phyloP scores from a whole-genome alignment of 1,140 invertebrate genomes.

The Habropoda laboriosa region DNA sequence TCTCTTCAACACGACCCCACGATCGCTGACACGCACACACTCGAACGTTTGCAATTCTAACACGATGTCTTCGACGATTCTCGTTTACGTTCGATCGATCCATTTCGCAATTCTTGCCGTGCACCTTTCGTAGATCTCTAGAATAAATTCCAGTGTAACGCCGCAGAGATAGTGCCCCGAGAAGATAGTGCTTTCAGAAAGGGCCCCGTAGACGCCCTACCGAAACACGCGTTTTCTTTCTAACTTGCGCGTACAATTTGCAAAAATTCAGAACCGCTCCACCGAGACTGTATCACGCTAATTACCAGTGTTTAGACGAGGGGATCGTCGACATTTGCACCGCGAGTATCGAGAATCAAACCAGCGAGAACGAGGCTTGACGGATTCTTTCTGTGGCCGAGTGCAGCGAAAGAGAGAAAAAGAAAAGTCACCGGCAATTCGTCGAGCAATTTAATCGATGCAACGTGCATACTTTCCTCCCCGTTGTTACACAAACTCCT shows the following conservation, averaged over 20 bases:
- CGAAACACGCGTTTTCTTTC: no score
- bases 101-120: not conserved
- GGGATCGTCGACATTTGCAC: not conserved
- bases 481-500: not conserved
- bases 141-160: conserved; percentile 5
- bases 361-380: not conserved
- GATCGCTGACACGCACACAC: no score
- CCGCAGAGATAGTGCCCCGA: no score
- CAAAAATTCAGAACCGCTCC: no score
- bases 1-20: not conserved
- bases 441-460: no score
- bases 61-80: not conserved
- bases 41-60: conserved; percentile 9
- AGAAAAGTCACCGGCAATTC: conserved; percentile 28
- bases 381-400: not conserved
- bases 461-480: conserved; percentile 18
- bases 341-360: not conserved
- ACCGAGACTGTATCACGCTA: not conserved
- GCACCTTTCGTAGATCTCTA: conserved; percentile 14
- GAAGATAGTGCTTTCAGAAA: not conserved
- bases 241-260: not conserved
- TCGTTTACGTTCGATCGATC: conserved; percentile 7
- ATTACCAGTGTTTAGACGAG: no score
- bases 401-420: no score
- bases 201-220: no score